Base-by-base conservation (phyloP, 2,888 invertebrate genomes). In the Xylota segnis region DNA sequence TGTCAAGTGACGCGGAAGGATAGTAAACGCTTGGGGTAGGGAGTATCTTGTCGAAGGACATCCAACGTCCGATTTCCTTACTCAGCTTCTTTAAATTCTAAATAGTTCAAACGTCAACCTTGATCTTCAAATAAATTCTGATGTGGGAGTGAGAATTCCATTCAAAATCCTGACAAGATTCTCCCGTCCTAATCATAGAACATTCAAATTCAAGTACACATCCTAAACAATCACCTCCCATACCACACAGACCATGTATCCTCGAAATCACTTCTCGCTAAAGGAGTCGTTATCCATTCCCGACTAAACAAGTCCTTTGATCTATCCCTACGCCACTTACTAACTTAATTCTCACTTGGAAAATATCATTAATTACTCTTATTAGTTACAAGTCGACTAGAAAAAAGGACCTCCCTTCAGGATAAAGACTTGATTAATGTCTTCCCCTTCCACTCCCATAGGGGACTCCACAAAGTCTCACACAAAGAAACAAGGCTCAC, bases 311-410 rank as follows among this genome's bases (percentile, higher is more conserved):
- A 56, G 56, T 56, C 56, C 32, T 56, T 56, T 56, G n/a, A 32
- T 56, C 56, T 32, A 29, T 29, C 32, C 56, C 32, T 5, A 27
- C 27, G 6, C 32, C 50, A 23, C 12, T 54, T 10, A 56, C 29
- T 56, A 32, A 29, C 6, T 54, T 14, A 56, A 56, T 56, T 56
- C 56, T 50, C 50, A 50, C 50, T 77, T 61, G 27, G 34, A 45
- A 63, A 78, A 71, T 45, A 61, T 70, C 68, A 68, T 77, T 61
- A 70, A 77, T 77, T 78, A 78, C 63, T 63, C 43, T 54, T 78
- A 70, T 71, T 78, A 78, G 56, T 71, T 71, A 63, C 16, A 56
- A 71, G 61, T 63, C 70, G 63, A 78, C 47, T 63, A 70, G 63
- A 68, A 70, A 54, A 61, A 47, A 63, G 61, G 58, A 18, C 54